Evolutionary conservation across 2,113 vertebrate species (phyloP).

Genomic region (Equus przewalskii): DNA sequence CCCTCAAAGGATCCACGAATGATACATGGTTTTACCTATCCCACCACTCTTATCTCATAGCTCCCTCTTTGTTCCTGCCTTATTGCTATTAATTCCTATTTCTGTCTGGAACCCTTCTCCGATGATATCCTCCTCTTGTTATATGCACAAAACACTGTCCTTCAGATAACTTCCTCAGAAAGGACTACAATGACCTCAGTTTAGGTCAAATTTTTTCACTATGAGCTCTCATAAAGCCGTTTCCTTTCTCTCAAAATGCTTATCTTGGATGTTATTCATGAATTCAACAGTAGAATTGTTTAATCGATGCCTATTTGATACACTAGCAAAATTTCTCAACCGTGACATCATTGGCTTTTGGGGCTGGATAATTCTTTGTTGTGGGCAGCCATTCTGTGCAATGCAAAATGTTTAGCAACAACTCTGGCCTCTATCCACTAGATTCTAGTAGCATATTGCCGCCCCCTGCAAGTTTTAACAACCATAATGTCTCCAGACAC

Average conservation of each 20-base stretch:
- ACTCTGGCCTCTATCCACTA: background rate
- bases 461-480: background rate
- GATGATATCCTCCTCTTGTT: background rate
- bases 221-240: background rate
- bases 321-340: background rate
- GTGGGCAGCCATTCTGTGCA: background rate
- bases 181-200: background rate
- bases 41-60: background rate
- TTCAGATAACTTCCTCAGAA: background rate
- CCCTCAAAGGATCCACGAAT: background rate
- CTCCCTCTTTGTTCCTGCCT: background rate
- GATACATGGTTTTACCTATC: background rate
- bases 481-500: background rate
- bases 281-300: background rate
- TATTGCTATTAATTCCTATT: background rate
- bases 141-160: background rate
- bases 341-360: background rate
- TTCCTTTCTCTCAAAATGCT: background rate
- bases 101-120: background rate
- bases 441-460: background rate
- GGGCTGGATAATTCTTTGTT: background rate
- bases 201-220: background rate
- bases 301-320: background rate
- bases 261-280: background rate
- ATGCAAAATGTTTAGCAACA: background rate